These are phyloP conservation scores for Tinea pellionella DNA, from an alignment of 2,888 invertebrate species.

Conservation along the genomic window DNA sequence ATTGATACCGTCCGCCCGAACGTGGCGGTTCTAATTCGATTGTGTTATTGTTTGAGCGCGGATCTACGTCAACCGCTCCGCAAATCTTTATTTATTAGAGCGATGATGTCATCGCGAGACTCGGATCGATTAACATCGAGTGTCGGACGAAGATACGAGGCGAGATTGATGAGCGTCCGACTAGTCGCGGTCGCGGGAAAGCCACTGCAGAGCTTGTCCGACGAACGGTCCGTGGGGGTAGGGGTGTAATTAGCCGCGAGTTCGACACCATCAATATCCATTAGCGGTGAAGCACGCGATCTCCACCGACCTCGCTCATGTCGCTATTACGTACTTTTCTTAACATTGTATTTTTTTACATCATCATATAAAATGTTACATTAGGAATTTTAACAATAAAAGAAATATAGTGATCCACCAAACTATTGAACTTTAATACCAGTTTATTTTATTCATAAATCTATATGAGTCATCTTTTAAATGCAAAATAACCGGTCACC, in stretches of 20 bases:
- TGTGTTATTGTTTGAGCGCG: constrained; percentile 54
- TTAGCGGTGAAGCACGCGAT: constrained; percentile 66
- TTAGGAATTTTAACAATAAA: not conserved
- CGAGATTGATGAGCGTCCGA: constrained; percentile 37
- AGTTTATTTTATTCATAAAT: not conserved
- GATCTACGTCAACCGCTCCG: constrained; percentile 15
- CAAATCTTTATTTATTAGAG: constrained; percentile 23
- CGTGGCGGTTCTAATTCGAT: constrained; percentile 57
- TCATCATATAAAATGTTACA: no score
- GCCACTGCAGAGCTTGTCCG: not conserved
- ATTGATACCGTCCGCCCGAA: constrained; percentile 59
- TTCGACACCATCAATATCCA: constrained; percentile 63
- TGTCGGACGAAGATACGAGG: constrained; percentile 32
- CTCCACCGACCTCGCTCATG: constrained; percentile 24
- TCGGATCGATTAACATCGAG: constrained; percentile 22
- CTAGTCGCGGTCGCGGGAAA: constrained; percentile 22
- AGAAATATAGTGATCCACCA: not conserved
- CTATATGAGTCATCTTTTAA: not conserved
- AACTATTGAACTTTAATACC: not conserved
- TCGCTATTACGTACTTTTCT: not conserved
- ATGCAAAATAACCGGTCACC: not conserved
- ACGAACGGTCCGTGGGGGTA: constrained; percentile 23
- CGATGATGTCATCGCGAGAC: constrained; percentile 33
- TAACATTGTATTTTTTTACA: not conserved
- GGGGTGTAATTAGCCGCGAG: constrained; percentile 57